These are phyloP conservation scores for Helicoverpa armigera DNA, from an alignment of 1,140 invertebrate species.

Conservation along the genomic window DNA sequence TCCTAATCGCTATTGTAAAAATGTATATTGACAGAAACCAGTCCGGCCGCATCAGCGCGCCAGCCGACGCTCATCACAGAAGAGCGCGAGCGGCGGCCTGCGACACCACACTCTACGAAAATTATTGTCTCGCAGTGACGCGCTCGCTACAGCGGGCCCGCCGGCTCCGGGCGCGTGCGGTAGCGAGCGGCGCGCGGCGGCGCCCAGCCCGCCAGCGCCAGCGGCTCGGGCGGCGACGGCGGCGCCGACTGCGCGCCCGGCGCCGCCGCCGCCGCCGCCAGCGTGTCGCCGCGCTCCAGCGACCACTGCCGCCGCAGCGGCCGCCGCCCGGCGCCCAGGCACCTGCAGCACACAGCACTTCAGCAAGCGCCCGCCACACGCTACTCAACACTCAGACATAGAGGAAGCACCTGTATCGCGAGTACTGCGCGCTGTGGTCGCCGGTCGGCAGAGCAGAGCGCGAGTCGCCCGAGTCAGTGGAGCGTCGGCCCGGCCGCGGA, in stretches of 20 bases:
- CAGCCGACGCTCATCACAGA: neutral
- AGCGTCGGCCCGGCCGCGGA: constrained; percentile 48
- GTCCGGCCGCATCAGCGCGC: neutral
- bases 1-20: constrained; percentile 2
- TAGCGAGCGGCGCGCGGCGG: too few relatives aligned
- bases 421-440: constrained; percentile 55
- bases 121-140: neutral
- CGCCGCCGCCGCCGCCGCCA: constrained; percentile 63
- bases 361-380: too few relatives aligned
- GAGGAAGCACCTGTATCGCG: constrained; percentile 54
- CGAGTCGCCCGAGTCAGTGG: constrained; percentile 37
- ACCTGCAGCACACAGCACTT: constrained; percentile 46
- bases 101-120: neutral
- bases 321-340: constrained; percentile 57
- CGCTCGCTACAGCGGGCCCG: too few relatives aligned
- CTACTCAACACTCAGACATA: neutral
- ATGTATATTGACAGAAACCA: constrained; percentile 15
- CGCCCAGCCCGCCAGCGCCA: too few relatives aligned
- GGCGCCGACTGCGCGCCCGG: constrained; percentile 49
- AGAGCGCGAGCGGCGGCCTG: neutral
- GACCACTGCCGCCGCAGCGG: constrained; percentile 75
- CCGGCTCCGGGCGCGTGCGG: too few relatives aligned
- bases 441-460: neutral
- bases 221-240: constrained; percentile 52
- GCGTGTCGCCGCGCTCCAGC: constrained; percentile 71